Evolutionary conservation across 2,113 vertebrate species (phyloP).

Genomic region (Ctenomys sociabilis): DNA sequence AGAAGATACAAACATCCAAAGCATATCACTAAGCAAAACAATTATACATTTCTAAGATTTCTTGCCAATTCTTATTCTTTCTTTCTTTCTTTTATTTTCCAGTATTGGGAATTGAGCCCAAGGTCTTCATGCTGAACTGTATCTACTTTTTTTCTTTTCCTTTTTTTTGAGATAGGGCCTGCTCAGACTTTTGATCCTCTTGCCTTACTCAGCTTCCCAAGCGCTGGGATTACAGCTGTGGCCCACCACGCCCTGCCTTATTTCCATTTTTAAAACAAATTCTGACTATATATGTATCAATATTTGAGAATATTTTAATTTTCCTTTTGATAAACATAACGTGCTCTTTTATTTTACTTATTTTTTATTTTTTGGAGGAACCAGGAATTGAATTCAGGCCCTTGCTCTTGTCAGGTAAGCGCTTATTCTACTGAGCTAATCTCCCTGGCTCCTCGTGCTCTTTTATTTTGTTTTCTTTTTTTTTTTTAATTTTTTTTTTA

Average conservation of each 20-base stretch:
- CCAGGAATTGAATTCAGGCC: no score
- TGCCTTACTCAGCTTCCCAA: not conserved
- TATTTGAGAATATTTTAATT: not conserved
- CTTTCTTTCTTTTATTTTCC: not conserved
- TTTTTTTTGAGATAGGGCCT: not conserved
- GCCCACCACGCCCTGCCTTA: not conserved
- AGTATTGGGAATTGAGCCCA: not conserved
- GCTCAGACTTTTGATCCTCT: not conserved
- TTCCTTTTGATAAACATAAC: conserved; percentile 7
- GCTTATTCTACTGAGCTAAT: no score
- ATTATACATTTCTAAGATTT: not conserved
- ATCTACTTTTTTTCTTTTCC: not conserved
- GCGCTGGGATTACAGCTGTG: not conserved
- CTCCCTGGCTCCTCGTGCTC: no score
- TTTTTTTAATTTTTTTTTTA: no score
- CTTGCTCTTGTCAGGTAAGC: no score
- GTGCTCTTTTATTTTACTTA: not conserved
- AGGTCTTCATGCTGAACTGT: not conserved
- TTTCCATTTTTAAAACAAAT: not conserved
- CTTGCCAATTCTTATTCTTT: not conserved
- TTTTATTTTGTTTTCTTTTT: no score
- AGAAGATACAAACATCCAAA: not conserved
- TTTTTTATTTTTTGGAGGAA: no score
- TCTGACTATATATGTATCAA: not conserved
- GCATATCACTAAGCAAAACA: not conserved